phyloP scores from a whole-genome alignment of 2,888 invertebrate species.

The Malthinus seriepunctatus region DNA sequence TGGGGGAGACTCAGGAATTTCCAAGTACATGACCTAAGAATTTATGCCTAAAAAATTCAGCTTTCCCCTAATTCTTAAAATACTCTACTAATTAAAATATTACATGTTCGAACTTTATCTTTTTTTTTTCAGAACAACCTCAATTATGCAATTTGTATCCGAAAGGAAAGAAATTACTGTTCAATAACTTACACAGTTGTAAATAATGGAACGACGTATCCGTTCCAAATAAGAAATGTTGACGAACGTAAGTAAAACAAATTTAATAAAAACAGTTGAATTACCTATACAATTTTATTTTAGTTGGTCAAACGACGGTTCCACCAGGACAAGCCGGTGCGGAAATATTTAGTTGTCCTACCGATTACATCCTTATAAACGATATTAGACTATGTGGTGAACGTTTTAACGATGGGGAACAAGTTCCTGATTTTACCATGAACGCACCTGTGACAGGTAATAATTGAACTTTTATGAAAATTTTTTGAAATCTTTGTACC shows the following conservation, averaged over 20 bases:
- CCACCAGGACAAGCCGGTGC: constrained; percentile 73
- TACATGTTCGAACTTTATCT: too few relatives aligned
- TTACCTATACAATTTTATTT: constrained; percentile 22
- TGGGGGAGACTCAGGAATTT: too few relatives aligned
- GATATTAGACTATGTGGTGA: constrained; percentile 75
- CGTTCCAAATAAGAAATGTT: constrained; percentile 70
- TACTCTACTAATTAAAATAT: too few relatives aligned
- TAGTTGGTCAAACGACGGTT: constrained; percentile 65
- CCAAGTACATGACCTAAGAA: too few relatives aligned
- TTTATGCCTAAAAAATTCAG: too few relatives aligned
- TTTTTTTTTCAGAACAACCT: constrained; percentile 69
- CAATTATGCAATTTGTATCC: constrained; percentile 76
- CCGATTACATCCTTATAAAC: constrained; percentile 72
- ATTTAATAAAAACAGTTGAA: not conserved
- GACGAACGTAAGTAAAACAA: constrained; percentile 60
- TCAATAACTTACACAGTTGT: constrained; percentile 66
- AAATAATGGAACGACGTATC: constrained; percentile 57
- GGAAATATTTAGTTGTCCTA: constrained; percentile 75
- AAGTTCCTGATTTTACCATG: constrained; percentile 66
- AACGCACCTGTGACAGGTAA: constrained; percentile 73
- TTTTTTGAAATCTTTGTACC: not conserved
- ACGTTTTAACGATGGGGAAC: constrained; percentile 70
- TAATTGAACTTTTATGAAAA: not conserved
- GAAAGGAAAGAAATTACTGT: constrained; percentile 65
- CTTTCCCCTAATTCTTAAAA: too few relatives aligned